These are phyloP conservation scores for Ophthalmolycus amberensis DNA, from an alignment of 2,113 vertebrate genomes.

Conservation along the genomic window DNA sequence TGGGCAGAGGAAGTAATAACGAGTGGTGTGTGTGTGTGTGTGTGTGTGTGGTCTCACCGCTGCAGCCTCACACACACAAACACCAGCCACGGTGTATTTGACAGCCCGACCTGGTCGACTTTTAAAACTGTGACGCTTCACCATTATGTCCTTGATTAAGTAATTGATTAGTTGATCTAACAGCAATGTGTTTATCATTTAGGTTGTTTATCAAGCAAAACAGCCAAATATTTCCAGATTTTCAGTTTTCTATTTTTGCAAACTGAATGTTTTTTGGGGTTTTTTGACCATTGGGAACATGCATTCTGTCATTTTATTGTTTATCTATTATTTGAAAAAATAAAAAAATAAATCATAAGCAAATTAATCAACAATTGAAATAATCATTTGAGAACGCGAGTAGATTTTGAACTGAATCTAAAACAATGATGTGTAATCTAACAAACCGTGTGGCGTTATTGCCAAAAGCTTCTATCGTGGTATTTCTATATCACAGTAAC, in stretches of 20 bases:
- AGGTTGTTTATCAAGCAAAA: background rate
- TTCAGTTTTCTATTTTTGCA: background rate
- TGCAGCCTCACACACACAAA: slow-evolving; percentile 28
- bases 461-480: too few relatives aligned
- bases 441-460: too few relatives aligned
- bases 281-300: background rate
- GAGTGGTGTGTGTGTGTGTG: slow-evolving; percentile 13
- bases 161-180: background rate
- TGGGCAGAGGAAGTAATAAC: slow-evolving; percentile 47
- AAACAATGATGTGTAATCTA: background rate
- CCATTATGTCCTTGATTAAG: background rate
- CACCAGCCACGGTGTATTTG: slow-evolving; percentile 4
- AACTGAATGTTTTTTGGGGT: background rate
- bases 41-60: slow-evolving; percentile 42
- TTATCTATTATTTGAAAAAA: background rate
- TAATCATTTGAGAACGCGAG: background rate
- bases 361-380: background rate
- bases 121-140: background rate
- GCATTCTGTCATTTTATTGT: background rate
- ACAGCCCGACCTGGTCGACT: background rate
- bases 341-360: too few relatives aligned
- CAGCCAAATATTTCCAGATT: background rate
- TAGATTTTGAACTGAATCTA: background rate
- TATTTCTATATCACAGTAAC: too few relatives aligned
- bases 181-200: background rate